Conservation (phyloP, 2,797 vertebrate genomes). For the Cottoperca gobio region DNA sequence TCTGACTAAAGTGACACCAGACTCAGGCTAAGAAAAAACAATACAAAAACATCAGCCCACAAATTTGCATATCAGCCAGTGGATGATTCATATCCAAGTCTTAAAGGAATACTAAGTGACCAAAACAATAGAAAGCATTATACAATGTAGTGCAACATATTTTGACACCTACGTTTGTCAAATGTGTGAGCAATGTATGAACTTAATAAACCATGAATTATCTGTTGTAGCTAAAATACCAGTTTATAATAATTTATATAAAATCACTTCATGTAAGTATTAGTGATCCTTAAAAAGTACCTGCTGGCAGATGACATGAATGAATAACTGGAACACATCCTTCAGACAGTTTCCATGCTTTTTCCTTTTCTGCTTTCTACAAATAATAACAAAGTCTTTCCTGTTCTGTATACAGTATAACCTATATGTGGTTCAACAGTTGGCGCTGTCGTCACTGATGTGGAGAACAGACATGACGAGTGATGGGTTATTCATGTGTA, state of each 20-base stretch:
- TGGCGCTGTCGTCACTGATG: constrained; percentile 42
- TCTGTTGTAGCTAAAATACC: background rate
- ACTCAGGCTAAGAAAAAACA: background rate
- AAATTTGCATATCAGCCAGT: constrained; percentile 21
- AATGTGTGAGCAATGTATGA: background rate
- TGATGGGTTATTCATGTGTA: constrained; percentile 77
- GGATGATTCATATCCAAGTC: constrained; percentile 19
- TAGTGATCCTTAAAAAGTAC: background rate
- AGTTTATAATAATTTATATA: background rate
- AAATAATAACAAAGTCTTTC: background rate
- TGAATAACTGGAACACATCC: background rate
- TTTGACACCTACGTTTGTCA: background rate
- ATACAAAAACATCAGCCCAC: background rate
- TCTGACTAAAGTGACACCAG: constrained; percentile 9
- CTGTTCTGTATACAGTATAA: constrained; percentile 23
- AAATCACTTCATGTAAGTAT: background rate
- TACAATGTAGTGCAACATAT: background rate
- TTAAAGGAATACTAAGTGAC: background rate
- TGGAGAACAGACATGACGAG: constrained; percentile 46
- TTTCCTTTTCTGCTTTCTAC: background rate
- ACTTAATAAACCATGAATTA: constrained; percentile 1
- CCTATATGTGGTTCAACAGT: constrained; percentile 58
- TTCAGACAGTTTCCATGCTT: background rate
- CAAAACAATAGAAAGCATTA: constrained; percentile 12
- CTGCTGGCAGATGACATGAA: background rate